phyloP scores from a whole-genome alignment of 2,888 invertebrate species.

The Volucella bombylans region DNA sequence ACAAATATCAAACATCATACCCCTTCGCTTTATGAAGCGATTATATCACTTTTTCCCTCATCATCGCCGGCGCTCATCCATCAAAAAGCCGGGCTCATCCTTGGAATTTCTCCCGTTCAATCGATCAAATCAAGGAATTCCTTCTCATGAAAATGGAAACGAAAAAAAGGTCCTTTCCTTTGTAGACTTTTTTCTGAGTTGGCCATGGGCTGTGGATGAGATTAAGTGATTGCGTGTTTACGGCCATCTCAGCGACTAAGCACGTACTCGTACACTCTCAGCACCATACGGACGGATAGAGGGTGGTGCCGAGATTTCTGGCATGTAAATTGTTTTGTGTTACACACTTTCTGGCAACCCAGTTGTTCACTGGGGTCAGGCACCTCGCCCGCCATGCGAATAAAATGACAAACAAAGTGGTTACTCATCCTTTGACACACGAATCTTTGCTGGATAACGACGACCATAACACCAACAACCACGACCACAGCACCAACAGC shows the following conservation, averaged over 20 bases:
- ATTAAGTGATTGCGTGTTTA: conserved; percentile 29
- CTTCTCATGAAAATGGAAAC: not conserved
- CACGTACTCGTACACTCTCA: too few relatives aligned
- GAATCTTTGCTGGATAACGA: not conserved
- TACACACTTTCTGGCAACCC: too few relatives aligned
- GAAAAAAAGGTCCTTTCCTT: not conserved
- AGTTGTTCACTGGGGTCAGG: too few relatives aligned
- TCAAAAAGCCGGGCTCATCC: conserved; percentile 24
- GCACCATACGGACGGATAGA: not conserved
- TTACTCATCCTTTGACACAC: not conserved
- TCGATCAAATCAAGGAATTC: conserved; percentile 38
- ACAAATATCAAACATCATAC: too few relatives aligned
- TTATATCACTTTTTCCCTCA: too few relatives aligned
- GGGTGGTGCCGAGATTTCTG: conserved; percentile 27
- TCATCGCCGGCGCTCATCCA: conserved; percentile 21
- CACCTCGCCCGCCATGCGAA: too few relatives aligned
- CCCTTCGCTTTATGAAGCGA: too few relatives aligned
- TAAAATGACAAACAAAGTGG: not conserved
- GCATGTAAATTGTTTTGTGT: not conserved
- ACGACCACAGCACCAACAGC: not conserved
- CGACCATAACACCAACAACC: too few relatives aligned
- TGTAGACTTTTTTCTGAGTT: conserved; percentile 3
- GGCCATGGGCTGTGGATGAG: not conserved
- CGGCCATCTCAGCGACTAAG: not conserved
- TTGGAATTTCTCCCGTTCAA: conserved; percentile 13